phyloP scores from a whole-genome alignment of 1,140 invertebrate genomes.

The Euschistus heros region DNA sequence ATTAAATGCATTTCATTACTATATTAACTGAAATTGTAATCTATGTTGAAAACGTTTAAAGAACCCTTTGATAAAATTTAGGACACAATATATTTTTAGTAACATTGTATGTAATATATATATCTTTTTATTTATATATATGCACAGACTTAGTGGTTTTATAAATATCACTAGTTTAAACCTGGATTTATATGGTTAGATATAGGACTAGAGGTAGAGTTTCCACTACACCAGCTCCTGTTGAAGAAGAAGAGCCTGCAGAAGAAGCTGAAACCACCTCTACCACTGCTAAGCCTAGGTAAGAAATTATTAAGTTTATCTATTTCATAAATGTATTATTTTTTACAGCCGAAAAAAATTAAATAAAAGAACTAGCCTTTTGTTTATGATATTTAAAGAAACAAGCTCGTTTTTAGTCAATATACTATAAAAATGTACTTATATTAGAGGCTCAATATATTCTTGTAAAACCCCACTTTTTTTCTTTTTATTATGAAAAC shows the following conservation, averaged over 20 bases:
- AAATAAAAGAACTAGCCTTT: neutral
- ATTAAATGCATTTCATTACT: too few species aligned
- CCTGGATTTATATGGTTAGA: neutral
- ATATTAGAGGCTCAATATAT: too few species aligned
- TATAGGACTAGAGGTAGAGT: slow-evolving; percentile 10
- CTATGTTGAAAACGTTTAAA: too few species aligned
- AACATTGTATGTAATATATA: too few species aligned
- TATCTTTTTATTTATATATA: too few species aligned
- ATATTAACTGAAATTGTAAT: too few species aligned
- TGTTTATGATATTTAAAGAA: neutral
- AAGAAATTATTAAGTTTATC: neutral
- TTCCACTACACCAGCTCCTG: slow-evolving; percentile 15
- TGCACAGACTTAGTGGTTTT: neutral
- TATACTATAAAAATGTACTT: too few species aligned
- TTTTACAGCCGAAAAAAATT: neutral
- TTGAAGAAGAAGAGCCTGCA: slow-evolving; percentile 6
- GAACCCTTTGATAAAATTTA: too few species aligned
- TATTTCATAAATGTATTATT: neutral
- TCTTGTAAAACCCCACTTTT: too few species aligned
- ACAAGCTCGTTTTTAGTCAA: too few species aligned
- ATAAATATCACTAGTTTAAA: neutral
- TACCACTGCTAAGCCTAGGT: slow-evolving; percentile 12
- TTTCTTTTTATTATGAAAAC: too few species aligned
- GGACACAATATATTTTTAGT: too few species aligned
- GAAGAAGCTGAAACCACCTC: slow-evolving; percentile 8